phyloP scores from a whole-genome alignment of 2,113 vertebrate species.

The Malurus melanocephalus region DNA sequence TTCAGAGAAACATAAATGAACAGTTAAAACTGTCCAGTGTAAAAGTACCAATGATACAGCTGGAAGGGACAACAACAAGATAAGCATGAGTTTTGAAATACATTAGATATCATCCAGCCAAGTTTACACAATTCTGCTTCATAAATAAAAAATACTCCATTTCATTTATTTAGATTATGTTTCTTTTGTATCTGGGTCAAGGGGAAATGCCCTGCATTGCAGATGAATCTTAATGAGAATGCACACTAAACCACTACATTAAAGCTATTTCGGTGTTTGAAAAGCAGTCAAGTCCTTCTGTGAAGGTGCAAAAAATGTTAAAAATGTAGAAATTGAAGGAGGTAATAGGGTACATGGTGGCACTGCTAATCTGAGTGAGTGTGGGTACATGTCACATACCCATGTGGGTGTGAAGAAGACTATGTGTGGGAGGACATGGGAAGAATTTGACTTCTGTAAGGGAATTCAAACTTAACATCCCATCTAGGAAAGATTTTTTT shows the following conservation, averaged over 20 bases:
- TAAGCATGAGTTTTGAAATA: not conserved
- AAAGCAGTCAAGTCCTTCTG: not conserved
- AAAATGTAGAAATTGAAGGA: slow-evolving; percentile 23
- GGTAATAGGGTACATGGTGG: not conserved
- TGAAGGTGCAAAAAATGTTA: slow-evolving; percentile 18
- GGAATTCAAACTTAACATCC: not conserved
- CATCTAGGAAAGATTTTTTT: not conserved
- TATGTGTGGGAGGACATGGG: not conserved
- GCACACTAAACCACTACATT: not conserved
- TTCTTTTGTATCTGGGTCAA: not conserved
- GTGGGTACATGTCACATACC: not conserved
- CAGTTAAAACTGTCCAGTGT: not conserved
- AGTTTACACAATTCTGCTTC: not conserved
- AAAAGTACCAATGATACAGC: not conserved
- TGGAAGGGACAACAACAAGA: not conserved
- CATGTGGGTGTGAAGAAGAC: not conserved
- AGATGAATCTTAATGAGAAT: not conserved
- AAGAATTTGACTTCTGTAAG: slow-evolving; percentile 8
- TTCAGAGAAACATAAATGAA: not conserved
- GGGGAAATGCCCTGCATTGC: not conserved
- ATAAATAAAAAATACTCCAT: not conserved
- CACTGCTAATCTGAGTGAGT: not conserved
- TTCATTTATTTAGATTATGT: not conserved
- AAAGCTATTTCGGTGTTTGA: not conserved
- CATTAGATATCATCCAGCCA: not conserved